Conservation (phyloP, 2,113 vertebrate species). For the Cebus imitator region DNA sequence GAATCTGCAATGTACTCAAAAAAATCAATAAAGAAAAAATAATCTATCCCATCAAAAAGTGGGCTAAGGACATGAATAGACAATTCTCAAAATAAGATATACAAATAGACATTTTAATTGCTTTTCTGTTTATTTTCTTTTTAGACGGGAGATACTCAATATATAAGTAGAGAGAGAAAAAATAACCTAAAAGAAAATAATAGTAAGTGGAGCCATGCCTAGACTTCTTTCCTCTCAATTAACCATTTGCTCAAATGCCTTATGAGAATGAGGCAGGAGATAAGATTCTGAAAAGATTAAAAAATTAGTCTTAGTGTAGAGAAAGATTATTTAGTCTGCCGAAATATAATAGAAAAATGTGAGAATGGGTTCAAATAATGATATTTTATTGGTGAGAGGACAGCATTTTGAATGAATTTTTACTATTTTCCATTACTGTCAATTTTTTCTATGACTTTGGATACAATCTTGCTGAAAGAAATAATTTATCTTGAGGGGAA, state of each 20-base stretch:
- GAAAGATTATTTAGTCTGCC: not conserved
- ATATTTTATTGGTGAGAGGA: not conserved
- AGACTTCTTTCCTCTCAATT: no score
- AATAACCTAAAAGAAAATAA: not conserved
- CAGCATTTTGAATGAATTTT: not conserved
- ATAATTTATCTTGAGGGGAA: not conserved
- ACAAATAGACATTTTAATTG: not conserved
- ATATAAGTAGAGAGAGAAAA: not conserved
- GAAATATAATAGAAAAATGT: not conserved
- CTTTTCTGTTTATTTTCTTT: not conserved
- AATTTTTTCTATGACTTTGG: not conserved
- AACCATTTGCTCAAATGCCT: no score
- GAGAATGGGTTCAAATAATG: not conserved
- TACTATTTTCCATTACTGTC: not conserved
- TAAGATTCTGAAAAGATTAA: not conserved
- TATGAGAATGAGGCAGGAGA: not conserved
- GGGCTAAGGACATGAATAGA: no score
- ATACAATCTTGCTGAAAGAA: not conserved
- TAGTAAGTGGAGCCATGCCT: not conserved
- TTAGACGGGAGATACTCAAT: not conserved
- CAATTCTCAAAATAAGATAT: no score
- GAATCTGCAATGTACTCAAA: no score
- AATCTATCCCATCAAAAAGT: no score
- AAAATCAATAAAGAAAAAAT: no score
- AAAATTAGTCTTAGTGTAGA: not conserved